Evolutionary conservation across 2,888 invertebrate genomes (phyloP).

Genomic region (Eulithis prunata): DNA sequence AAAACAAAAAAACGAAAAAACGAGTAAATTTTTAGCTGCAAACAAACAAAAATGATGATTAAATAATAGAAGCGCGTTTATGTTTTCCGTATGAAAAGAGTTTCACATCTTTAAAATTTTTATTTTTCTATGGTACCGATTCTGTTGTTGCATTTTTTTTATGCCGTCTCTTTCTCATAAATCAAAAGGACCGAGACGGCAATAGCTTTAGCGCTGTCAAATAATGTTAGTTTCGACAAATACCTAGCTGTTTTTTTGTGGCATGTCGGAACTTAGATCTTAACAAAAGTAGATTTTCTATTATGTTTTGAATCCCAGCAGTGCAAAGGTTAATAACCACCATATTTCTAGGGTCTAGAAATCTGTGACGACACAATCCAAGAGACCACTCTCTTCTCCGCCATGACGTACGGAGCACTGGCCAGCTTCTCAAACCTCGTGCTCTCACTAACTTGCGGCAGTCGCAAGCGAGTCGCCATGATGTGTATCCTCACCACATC

Average conservation of each 20-base stretch:
- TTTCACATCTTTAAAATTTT: background rate
- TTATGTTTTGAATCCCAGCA: too few relatives aligned
- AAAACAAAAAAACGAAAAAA: too few relatives aligned
- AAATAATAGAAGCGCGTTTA: conserved; percentile 8
- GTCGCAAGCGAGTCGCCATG: conserved; percentile 72
- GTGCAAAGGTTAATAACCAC: background rate
- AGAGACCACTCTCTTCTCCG: conserved; percentile 73
- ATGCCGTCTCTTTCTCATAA: too few relatives aligned
- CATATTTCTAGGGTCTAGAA: conserved; percentile 53
- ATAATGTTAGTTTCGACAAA: too few relatives aligned
- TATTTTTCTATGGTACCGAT: too few relatives aligned
- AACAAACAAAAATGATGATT: conserved; percentile 34
- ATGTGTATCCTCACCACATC: conserved; percentile 65
- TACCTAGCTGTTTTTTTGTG: too few relatives aligned
- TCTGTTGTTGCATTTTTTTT: too few relatives aligned
- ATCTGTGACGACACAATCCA: conserved; percentile 76
- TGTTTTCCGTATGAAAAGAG: conserved; percentile 12
- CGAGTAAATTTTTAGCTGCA: too few relatives aligned
- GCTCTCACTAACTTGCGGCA: conserved; percentile 72
- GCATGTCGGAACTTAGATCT: too few relatives aligned
- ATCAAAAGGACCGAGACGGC: too few relatives aligned
- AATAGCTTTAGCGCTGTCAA: too few relatives aligned
- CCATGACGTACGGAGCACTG: conserved; percentile 74
- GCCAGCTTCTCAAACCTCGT: conserved; percentile 71
- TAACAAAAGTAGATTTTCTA: too few relatives aligned